These are phyloP conservation scores for Vireo altiloquus DNA, from an alignment of 2,113 vertebrate species.

Conservation along the genomic window DNA sequence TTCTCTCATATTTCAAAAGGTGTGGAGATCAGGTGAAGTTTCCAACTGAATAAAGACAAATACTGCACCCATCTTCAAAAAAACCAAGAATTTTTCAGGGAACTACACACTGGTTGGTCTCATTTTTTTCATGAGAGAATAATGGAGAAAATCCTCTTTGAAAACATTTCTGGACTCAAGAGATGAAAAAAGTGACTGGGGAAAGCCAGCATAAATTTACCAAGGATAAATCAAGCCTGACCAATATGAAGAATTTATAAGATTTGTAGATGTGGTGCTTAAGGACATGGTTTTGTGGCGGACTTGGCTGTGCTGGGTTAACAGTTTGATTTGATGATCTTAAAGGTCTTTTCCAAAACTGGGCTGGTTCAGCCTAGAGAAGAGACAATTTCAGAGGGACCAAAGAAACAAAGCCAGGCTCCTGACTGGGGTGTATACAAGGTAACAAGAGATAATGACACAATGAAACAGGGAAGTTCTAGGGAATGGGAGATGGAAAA, in stretches of 20 bases:
- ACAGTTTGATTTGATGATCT: background rate
- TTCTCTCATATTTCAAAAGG: background rate
- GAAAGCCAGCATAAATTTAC: background rate
- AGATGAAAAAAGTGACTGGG: background rate
- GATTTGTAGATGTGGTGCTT: background rate
- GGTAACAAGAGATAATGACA: background rate
- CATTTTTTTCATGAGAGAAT: background rate
- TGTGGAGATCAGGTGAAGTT: background rate
- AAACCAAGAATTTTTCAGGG: background rate
- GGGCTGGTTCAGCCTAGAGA: background rate
- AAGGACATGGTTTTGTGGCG: background rate
- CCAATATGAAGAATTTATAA: background rate
- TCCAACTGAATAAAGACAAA: background rate
- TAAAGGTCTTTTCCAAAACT: background rate
- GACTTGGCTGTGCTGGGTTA: background rate
- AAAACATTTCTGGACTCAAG: background rate
- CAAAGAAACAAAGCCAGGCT: background rate
- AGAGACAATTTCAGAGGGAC: background rate
- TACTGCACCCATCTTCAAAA: background rate
- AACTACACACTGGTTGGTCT: background rate
- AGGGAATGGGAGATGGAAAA: background rate
- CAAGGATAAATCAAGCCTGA: background rate
- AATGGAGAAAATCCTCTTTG: background rate
- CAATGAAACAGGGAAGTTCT: background rate
- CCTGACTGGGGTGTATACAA: background rate